Percentiles rank a stretch among this genome's conserved stretches.
phyloP scores from a whole-genome alignment of 2,113 vertebrate genomes.

The Fregata magnificens region DNA sequence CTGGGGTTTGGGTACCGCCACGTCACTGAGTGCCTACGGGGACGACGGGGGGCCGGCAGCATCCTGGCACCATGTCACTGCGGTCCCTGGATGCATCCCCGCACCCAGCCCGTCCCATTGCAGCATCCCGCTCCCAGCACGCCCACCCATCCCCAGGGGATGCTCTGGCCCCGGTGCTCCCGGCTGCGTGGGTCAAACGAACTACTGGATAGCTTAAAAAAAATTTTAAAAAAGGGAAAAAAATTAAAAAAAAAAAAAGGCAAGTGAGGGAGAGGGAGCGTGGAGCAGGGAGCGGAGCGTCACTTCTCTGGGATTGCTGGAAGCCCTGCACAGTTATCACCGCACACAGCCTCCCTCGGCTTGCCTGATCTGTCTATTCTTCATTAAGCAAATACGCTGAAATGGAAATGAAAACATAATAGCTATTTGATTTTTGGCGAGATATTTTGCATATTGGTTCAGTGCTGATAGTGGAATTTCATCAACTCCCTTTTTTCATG shows the following conservation, averaged over 20 bases:
- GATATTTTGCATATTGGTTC: slow-evolving; percentile 99
- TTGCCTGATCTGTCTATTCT: slow-evolving; percentile 97
- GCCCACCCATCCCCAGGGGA: rapidly evolving
- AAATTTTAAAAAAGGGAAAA: not conserved
- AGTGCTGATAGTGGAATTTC: slow-evolving; percentile 99
- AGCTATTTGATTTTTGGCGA: slow-evolving; percentile 99
- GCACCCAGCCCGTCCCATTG: not conserved
- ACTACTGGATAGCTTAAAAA: not conserved
- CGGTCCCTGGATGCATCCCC: not conserved
- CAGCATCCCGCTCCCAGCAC: not conserved
- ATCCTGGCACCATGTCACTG: rapidly evolving
- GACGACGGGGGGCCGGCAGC: not conserved
- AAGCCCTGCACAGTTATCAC: slow-evolving; percentile 94
- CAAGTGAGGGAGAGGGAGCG: not conserved
- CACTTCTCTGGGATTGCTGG: slow-evolving; percentile 87
- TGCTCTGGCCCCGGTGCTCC: rapidly evolving
- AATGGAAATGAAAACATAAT: slow-evolving; percentile 99
- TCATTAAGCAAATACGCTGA: slow-evolving; percentile 99
- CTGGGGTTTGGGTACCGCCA: not conserved
- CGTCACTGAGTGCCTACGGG: rapidly evolving
- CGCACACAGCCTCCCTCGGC: slow-evolving; percentile 88
- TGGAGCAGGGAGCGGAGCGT: slow-evolving; percentile 75
- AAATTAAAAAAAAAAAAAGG: not conserved
- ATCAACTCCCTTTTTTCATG: slow-evolving; percentile 94
- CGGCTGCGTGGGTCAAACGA: not conserved